Base-by-base conservation (phyloP, 2,113 vertebrate genomes). In the Monarcha castaneiventris region DNA sequence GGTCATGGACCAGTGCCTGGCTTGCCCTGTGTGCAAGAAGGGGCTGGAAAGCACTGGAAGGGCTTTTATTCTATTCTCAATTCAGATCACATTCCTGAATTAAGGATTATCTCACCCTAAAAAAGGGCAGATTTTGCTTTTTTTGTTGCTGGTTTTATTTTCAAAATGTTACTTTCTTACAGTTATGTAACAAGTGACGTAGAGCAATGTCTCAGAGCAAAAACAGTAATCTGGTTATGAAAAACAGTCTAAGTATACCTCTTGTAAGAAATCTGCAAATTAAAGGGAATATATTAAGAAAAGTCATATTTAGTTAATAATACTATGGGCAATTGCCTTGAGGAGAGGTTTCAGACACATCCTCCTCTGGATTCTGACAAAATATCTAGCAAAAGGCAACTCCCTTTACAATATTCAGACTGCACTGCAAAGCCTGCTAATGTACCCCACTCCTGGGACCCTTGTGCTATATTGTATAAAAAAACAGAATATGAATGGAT, bases 1-100 rank as follows among this genome's bases (percentile, higher is more conserved):
- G 6, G 30, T 55, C 2, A 2, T 4, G 0, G 16, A 2, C 3
- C 41, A 32, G 27, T 58, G 25, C n/a, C n/a, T 49, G 76, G 19
- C 22, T 91, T 63, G 7, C 7, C 43, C 7, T n/a, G 16, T 39
- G 33, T 46, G 32, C 22, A 75, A 52, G 12, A 41, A 66, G 25
- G 15, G 30, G 13, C 15, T 18, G 5, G 33, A 61, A n/a, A 62
- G 14, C 80, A n/a, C 9, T 44, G 27, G 8, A 56, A 59, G 11
- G 4, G 9, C 15, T 78, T 90, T 82, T 75, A 48, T 46, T 71
- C 25, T 66, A 13, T 11, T 89, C 41, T 62, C 22, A 69, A 80
- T 35, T 76, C 19, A 64, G 41, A 73, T 12, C 16, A 30, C 3
- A 27, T 80, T 83, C 26, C 41, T 68, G 61, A 76, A 61, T 16